Evolutionary conservation across 53 echinoderm and acorn worm species (phyloP), one percentile per base, ranked within the genome.

Genomic region (Stichopus horrens): DNA sequence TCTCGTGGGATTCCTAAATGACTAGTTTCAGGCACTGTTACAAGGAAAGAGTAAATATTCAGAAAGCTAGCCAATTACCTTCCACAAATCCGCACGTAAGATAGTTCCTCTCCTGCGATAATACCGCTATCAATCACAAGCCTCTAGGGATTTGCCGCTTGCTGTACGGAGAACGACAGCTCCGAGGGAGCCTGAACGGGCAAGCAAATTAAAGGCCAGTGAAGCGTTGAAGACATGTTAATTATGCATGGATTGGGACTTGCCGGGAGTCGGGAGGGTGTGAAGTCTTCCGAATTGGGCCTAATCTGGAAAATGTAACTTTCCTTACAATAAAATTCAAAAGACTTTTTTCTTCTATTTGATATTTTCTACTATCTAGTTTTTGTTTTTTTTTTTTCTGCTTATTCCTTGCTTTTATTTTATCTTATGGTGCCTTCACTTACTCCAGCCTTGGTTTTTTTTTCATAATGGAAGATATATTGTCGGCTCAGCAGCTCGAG

Each of bases 161-260:
- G 21, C 75, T 19, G 74, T 74, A 75, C 74, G 87, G 19, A 87
- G 58, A 87, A 52, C 54, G 75, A 87, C 22, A 54, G 54, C 14
- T 87, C 9, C 19, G 58, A 54, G 75, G 56, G 74, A 74, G 75
- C 51, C 56, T 74, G 87, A 74, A 75, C 75, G 74, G 74, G 75
- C 54, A 57, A 87, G 87, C 75, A 87, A 87, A 87, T 87, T 87
- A 75, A 87, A 75, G 87, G 87, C 74, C 87, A 87, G 74, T 74
- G 54, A 75, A 74, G 87, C 87, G 87, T 87, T 74, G 87, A 87
- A 75, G 87, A 87, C 87, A 87, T 87, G 87, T 87, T 87, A 87
- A 87, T 87, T 87, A 87, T 87, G 87, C 87, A 87, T 87, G 87
- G 75, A 74, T 57, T 74, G 87, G 87, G 87, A 87, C 74, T 87